These are phyloP conservation scores for Elaphurus davidianus DNA, from an alignment of 2,113 vertebrate genomes.

Conservation along the genomic window DNA sequence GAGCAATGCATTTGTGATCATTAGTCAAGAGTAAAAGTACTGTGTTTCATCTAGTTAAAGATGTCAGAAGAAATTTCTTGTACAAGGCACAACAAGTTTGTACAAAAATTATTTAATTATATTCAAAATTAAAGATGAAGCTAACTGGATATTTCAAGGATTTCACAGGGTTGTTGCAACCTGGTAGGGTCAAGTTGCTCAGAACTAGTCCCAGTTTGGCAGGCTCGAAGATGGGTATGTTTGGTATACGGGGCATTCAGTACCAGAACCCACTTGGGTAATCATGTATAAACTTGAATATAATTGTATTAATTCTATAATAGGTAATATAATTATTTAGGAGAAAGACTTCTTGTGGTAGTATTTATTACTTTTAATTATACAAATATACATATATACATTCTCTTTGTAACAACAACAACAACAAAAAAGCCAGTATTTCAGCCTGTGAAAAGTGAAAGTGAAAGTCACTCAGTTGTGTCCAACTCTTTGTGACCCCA, in stretches of 20 bases:
- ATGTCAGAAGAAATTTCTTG: background rate
- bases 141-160: background rate
- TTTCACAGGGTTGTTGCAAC: background rate
- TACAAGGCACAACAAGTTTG: background rate
- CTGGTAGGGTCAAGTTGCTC: background rate
- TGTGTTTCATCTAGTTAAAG: constrained; percentile 33
- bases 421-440: background rate
- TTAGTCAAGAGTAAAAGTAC: constrained; percentile 28
- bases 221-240: background rate
- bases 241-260: background rate
- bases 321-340: background rate
- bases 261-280: background rate
- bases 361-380: constrained; percentile 1
- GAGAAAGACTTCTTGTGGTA: background rate
- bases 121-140: background rate
- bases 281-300: background rate
- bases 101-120: background rate
- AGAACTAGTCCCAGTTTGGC: background rate
- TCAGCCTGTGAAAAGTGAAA: background rate
- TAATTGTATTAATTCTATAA: background rate
- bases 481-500: background rate
- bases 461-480: background rate
- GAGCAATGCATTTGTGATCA: background rate
- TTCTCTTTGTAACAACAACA: background rate
- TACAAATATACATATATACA: background rate